These are phyloP conservation scores for Odocoileus hemionus DNA, from an alignment of 2,113 vertebrate species.

Conservation along the genomic window DNA sequence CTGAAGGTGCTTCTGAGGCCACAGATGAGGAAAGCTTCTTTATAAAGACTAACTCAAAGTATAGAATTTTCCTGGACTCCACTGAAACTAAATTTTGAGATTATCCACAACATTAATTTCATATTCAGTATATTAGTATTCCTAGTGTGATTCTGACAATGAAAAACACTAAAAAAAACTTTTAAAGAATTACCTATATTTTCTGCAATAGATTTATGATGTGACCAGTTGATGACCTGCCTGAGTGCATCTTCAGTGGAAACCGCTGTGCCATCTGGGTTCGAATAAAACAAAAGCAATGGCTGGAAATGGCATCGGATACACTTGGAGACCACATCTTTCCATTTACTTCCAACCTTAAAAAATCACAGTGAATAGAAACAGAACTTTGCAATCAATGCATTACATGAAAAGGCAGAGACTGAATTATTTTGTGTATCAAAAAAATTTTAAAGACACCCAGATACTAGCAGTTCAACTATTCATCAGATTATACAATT, in stretches of 20 bases:
- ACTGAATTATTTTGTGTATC: not conserved
- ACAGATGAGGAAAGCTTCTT: not conserved
- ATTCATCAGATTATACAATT: not conserved
- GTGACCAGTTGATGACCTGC: constrained; percentile 83
- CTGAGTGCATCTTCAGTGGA: constrained; percentile 86
- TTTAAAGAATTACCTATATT: constrained; percentile 81
- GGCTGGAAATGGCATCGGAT: constrained; percentile 96
- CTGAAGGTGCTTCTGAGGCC: not conserved
- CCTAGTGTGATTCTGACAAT: not conserved
- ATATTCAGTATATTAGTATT: not conserved
- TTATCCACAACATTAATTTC: not conserved
- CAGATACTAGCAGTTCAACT: not conserved
- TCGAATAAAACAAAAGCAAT: constrained; percentile 94
- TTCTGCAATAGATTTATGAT: constrained; percentile 81
- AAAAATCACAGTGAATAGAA: not conserved
- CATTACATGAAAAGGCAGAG: not conserved
- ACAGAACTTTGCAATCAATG: not conserved
- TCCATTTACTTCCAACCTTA: constrained; percentile 94
- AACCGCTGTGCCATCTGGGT: constrained; percentile 93
- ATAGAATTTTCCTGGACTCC: not conserved
- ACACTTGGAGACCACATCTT: constrained; percentile 95
- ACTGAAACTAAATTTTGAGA: not conserved
- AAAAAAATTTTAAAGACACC: not conserved
- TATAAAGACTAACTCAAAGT: not conserved
- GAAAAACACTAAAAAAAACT: not conserved